Evolutionary conservation across 2,888 invertebrate species (phyloP), one percentile per base, ranked within the genome.

Genomic region (Rutpela maculata): DNA sequence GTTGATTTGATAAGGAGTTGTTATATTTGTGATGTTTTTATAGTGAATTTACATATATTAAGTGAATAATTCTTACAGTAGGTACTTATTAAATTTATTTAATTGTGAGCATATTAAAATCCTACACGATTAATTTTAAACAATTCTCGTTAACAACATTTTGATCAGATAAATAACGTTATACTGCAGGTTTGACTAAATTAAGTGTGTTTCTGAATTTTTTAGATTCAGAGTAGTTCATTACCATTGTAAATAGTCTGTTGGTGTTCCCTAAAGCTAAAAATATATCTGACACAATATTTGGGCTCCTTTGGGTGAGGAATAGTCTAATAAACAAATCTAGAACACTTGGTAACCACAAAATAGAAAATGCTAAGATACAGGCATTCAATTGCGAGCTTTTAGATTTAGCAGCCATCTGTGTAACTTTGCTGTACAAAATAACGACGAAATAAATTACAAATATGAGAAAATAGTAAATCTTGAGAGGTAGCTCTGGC

Each of bases 301-400:
- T 85, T 22, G 87, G 82, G 50, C 78, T 78, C 35, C 74, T 76
- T 56, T 86, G 75, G 10, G 82, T 78, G 56, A 89, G 79, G 82
- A 86, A 88, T n/a, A 83, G 85, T 77, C 88, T 84, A 26, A 80
- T 79, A 80, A 88, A 85, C 74, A 86, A 73, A 77, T 89, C 88
- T 19, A 87, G 65, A 43, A 88, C 81, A 67, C 84, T 84, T n/a
- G 89, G 88, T 77, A 88, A 79, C 89, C 89, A 89, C 60, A 88
- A 77, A 22, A 82, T 63, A n/a, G 81, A 80, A 74, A 88, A 88
- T 22, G 79, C 78, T n/a, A 83, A 74, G 12, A 87, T 73, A 57
- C 81, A 82, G 31, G 84, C 74, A 26, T 84, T 85, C 50, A 85
- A 80, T 55, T 85, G 81, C 71, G 82, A 82, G n/a, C 79, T 75